phyloP scores from a whole-genome alignment of 92 coral and sea anemone species.

The Porites lobata region DNA sequence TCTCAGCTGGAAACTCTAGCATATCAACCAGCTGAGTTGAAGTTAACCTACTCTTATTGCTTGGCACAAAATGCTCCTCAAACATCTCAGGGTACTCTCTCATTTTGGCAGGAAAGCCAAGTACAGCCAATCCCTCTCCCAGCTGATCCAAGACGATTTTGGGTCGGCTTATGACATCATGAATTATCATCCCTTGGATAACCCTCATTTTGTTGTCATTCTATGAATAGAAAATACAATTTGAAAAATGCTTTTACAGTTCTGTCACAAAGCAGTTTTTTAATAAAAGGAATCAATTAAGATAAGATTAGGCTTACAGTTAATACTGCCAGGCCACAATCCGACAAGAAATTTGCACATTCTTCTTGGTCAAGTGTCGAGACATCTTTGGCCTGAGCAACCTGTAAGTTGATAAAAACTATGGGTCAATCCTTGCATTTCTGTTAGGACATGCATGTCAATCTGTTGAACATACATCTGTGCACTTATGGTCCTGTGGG shows the following conservation, averaged over 20 bases:
- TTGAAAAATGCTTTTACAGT: slow-evolving; percentile 2
- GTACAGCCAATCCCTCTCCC: slow-evolving; percentile 54
- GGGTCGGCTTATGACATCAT: slow-evolving; percentile 67
- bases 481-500: too few relatives aligned
- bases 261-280: slow-evolving; percentile 3
- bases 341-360: slow-evolving; percentile 4
- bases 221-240: slow-evolving; percentile 3
- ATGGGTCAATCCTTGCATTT: slow-evolving; percentile 1
- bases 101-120: slow-evolving; percentile 71
- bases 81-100: slow-evolving; percentile 55
- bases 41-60: slow-evolving; percentile 38
- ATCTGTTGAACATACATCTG: background rate
- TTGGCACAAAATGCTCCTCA: slow-evolving; percentile 64
- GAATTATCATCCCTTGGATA: slow-evolving; percentile 52
- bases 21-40: slow-evolving; percentile 40
- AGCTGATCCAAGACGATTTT: slow-evolving; percentile 73
- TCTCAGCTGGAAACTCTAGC: slow-evolving; percentile 64
- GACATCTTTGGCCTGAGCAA: slow-evolving; percentile 43
- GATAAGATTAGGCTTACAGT: background rate
- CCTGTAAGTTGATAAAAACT: slow-evolving; percentile 2
- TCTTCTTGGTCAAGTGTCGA: slow-evolving; percentile 40
- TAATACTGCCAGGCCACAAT: slow-evolving; percentile 14
- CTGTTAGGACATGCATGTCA: background rate
- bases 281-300: background rate
- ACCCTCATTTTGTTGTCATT: slow-evolving; percentile 61